phyloP scores from a whole-genome alignment of 1,140 invertebrate genomes.

The Bombus ignitus region DNA sequence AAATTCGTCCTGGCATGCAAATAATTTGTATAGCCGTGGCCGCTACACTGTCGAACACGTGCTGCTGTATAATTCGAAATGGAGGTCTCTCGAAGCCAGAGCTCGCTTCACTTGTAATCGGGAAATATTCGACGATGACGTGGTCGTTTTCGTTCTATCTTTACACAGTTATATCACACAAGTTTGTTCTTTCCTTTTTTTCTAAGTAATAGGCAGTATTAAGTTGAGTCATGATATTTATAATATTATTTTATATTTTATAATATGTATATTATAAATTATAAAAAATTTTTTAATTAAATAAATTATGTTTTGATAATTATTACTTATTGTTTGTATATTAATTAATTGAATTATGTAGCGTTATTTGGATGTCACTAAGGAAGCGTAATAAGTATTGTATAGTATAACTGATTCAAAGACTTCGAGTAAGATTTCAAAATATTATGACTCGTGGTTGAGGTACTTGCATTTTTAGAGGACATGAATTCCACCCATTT shows the following conservation, averaged over 20 bases:
- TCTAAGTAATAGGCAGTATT: not conserved
- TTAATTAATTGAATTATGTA: too few relatives aligned
- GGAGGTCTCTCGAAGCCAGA: constrained; percentile 25
- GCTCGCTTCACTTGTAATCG: constrained; percentile 12
- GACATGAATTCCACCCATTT: too few relatives aligned
- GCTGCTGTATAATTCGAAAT: constrained; percentile 25
- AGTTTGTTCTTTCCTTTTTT: not conserved
- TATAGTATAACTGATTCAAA: too few relatives aligned
- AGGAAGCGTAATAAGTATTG: too few relatives aligned
- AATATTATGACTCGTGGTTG: too few relatives aligned
- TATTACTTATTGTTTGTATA: too few relatives aligned
- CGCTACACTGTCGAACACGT: constrained; percentile 1
- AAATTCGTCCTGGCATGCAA: constrained; percentile 62
- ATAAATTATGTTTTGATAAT: too few relatives aligned
- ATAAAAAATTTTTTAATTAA: too few relatives aligned
- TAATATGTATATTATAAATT: too few relatives aligned
- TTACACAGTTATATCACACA: not conserved
- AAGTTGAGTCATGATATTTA: not conserved
- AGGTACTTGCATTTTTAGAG: too few relatives aligned
- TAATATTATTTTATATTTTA: not conserved
- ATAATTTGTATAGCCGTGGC: constrained; percentile 52
- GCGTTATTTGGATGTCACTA: too few relatives aligned
- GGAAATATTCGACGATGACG: constrained; percentile 6
- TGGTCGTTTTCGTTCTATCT: not conserved
- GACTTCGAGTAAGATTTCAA: too few relatives aligned